Conservation (phyloP, 2,797 vertebrate genomes). For the Artibeus jamaicensis region DNA sequence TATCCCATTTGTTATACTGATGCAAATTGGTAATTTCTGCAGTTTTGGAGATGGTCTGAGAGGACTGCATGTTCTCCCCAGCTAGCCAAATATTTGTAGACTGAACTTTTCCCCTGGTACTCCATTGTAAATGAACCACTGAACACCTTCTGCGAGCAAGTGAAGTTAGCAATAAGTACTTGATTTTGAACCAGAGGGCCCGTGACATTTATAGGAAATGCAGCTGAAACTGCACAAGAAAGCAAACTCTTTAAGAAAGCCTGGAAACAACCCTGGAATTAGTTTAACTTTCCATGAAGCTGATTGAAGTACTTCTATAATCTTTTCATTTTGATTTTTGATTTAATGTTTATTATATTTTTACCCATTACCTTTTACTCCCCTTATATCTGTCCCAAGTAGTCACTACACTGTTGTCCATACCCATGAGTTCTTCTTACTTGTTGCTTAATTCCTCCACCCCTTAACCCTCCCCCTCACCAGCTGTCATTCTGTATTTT, state of each 20-base stretch:
- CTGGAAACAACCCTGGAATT: not conserved
- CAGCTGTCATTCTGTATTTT: not conserved
- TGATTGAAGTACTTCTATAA: not conserved
- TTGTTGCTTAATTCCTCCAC: not conserved
- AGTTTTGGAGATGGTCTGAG: not conserved
- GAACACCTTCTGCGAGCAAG: not conserved
- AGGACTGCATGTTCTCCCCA: not conserved
- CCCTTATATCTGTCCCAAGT: not conserved
- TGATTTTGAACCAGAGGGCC: constrained; percentile 30
- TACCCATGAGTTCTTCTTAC: not conserved
- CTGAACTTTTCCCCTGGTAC: not conserved
- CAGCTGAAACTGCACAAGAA: constrained; percentile 5
- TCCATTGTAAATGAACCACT: not conserved
- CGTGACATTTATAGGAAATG: constrained; percentile 12
- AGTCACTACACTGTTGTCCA: not conserved
- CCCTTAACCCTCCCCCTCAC: not conserved
- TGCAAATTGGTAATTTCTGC: constrained; percentile 27
- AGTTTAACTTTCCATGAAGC: constrained; percentile 22
- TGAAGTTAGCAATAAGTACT: not conserved
- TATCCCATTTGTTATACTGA: constrained; percentile 15
- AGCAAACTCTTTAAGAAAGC: constrained; percentile 6
- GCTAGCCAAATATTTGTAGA: not conserved
- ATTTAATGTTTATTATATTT: not conserved
- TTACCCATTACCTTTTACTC: not conserved
- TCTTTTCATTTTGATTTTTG: not conserved